Conservation (phyloP, 2,113 vertebrate genomes). For the Phylloscopus whistleri region DNA sequence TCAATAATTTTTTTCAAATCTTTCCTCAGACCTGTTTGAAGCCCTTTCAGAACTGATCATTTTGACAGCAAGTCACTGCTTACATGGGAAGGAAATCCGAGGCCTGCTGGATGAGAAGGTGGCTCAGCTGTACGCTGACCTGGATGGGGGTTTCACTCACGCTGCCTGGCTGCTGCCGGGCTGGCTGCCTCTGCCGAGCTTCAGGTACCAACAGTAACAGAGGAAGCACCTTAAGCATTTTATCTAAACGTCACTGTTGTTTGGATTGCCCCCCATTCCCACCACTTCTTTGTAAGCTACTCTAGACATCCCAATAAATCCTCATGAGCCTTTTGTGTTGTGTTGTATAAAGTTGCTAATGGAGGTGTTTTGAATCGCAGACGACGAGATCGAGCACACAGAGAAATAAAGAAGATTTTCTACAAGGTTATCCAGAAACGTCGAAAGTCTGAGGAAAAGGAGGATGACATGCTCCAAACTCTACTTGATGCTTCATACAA, state of each 20-base stretch:
- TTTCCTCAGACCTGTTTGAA: slow-evolving; percentile 87
- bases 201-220: slow-evolving; percentile 79
- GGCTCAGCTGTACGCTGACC: slow-evolving; percentile 91
- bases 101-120: slow-evolving; percentile 84
- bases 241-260: background rate
- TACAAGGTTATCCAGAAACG: slow-evolving; percentile 90
- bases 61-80: slow-evolving; percentile 93
- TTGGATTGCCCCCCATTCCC: background rate
- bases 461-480: slow-evolving; percentile 93
- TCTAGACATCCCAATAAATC: background rate
- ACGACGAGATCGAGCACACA: slow-evolving; percentile 88
- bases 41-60: slow-evolving; percentile 95
- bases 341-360: background rate
- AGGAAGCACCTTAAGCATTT: background rate
- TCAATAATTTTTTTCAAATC: background rate
- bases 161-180: slow-evolving; percentile 93
- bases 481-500: slow-evolving; percentile 94
- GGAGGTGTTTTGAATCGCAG: slow-evolving; percentile 60
- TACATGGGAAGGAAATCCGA: slow-evolving; percentile 93
- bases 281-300: background rate
- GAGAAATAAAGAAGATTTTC: slow-evolving; percentile 92
- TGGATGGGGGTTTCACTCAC: slow-evolving; percentile 94
- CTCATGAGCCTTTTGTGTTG: background rate
- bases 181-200: slow-evolving; percentile 96
- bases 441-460: slow-evolving; percentile 76